Percentiles rank a stretch among this genome's conserved stretches.
These are phyloP conservation scores for Martes martes DNA, from an alignment of 2,113 vertebrate genomes.

Conservation along the genomic window DNA sequence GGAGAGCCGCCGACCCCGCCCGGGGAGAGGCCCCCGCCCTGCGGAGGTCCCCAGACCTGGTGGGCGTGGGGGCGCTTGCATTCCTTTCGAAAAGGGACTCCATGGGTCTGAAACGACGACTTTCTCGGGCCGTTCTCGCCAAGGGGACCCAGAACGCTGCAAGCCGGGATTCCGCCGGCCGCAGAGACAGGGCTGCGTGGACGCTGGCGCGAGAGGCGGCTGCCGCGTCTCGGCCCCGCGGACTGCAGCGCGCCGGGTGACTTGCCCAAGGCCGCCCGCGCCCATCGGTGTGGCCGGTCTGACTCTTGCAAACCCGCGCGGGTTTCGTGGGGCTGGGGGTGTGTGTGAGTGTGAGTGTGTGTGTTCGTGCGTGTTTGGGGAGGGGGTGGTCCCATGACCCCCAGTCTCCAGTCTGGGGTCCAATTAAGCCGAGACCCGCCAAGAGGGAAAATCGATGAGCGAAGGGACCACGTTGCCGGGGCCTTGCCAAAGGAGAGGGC, in stretches of 20 bases:
- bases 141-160: not conserved
- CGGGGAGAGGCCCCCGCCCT: not conserved
- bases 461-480: not conserved
- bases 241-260: not conserved
- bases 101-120: not conserved
- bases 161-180: not conserved
- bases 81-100: not conserved
- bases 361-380: not conserved
- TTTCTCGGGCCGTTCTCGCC: not conserved
- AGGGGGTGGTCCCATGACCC: not conserved
- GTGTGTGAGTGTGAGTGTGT: not conserved
- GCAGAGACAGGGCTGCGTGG: not conserved
- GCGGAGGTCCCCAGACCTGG: not conserved
- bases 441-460: not conserved
- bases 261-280: not conserved
- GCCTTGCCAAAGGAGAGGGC: not conserved
- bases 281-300: rapidly evolving
- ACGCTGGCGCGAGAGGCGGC: not conserved
- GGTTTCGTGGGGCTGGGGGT: not conserved
- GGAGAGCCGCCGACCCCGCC: not conserved
- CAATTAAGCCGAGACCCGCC: not conserved
- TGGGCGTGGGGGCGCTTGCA: not conserved
- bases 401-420: not conserved
- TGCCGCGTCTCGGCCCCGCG: not conserved
- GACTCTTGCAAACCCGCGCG: constrained; percentile 28